Conservation (phyloP, 2,113 vertebrate species). For the Struthio camelus region DNA sequence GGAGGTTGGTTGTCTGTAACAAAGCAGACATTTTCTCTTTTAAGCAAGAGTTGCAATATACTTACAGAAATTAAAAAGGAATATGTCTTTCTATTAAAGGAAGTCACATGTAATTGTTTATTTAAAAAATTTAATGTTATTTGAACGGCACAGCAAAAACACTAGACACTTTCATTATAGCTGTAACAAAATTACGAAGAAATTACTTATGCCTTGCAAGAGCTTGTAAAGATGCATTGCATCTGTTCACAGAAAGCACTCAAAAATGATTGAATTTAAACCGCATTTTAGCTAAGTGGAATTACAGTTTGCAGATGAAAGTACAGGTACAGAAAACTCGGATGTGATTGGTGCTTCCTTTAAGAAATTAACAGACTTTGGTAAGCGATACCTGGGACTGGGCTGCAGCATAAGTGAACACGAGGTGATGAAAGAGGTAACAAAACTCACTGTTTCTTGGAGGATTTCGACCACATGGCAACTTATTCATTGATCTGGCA, state of each 20-base stretch:
- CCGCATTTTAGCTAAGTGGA: neutral
- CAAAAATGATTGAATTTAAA: neutral
- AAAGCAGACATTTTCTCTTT: slow-evolving; percentile 37
- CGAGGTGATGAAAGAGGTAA: neutral
- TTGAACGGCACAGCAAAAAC: neutral
- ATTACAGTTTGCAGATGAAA: neutral
- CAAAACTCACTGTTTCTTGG: neutral
- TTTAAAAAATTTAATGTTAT: neutral
- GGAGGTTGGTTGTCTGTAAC: slow-evolving; percentile 85
- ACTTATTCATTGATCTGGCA: neutral
- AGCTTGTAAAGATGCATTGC: neutral
- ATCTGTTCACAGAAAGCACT: neutral
- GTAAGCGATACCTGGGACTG: neutral
- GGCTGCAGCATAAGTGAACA: neutral
- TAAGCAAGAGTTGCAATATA: neutral
- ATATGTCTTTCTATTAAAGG: neutral
- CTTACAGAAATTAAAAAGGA: neutral
- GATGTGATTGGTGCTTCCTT: neutral
- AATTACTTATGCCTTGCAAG: neutral
- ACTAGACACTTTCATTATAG: neutral
- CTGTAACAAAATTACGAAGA: neutral
- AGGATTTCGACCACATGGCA: neutral
- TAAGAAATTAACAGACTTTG: neutral
- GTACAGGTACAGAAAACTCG: neutral
- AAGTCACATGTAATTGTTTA: neutral